Evolutionary conservation across 2,113 vertebrate species (phyloP).

Genomic region (Eclectus roratus): DNA sequence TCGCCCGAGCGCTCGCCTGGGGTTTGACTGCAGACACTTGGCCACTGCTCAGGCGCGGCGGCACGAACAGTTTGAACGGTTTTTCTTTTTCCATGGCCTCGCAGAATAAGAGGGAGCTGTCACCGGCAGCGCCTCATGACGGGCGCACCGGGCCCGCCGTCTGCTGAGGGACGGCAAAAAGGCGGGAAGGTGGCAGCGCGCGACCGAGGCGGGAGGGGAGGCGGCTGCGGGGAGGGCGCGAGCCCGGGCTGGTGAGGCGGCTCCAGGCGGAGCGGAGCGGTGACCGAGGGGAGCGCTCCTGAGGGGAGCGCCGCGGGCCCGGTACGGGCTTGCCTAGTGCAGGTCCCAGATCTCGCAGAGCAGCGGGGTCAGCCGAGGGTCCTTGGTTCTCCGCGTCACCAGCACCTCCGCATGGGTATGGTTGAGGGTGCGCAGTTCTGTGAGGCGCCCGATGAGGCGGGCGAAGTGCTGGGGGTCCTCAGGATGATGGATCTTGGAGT

Average conservation of each 20-base stretch:
- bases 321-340: not conserved
- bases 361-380: conserved; percentile 51
- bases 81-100: not conserved
- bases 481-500: conserved; percentile 75
- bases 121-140: not conserved
- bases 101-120: rapidly evolving
- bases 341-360: conserved; percentile 72
- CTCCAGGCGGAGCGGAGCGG: not conserved
- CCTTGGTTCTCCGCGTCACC: conserved; percentile 56
- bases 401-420: conserved; percentile 88
- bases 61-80: conserved; percentile 4
- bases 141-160: not conserved
- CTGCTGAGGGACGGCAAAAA: not conserved
- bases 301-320: not conserved
- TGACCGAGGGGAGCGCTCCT: rapidly evolving
- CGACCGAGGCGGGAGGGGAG: not conserved
- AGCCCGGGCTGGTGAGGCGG: too few species aligned
- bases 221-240: not conserved
- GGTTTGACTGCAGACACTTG: conserved; percentile 62
- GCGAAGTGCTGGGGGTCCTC: conserved; percentile 86
- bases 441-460: conserved; percentile 84
- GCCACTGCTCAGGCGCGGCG: conserved; percentile 24
- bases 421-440: conserved; percentile 86
- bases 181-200: not conserved
- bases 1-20: not conserved